A percentile compares a stretch with the other conserved stretches of the same genome.
phyloP scores from a whole-genome alignment of 2,113 vertebrate species.

The Onychostoma macrolepis region DNA sequence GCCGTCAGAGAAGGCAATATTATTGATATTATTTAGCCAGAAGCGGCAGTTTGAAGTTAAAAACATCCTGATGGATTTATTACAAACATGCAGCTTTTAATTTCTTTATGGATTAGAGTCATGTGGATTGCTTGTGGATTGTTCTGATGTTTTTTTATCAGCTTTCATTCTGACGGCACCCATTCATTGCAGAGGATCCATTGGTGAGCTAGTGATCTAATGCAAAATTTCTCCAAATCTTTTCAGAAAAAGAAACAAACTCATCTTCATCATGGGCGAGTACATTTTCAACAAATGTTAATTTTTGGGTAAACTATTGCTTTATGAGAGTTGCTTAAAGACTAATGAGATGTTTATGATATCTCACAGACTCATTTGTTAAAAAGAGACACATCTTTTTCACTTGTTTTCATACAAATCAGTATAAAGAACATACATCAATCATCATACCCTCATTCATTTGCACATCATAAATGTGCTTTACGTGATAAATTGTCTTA shows the following conservation, averaged over 20 bases:
- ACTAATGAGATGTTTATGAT: neutral
- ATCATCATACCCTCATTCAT: neutral
- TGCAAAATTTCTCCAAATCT: neutral
- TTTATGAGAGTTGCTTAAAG: neutral
- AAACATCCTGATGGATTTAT: neutral
- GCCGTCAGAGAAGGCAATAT: neutral
- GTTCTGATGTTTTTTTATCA: neutral
- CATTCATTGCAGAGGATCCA: neutral
- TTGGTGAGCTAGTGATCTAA: neutral
- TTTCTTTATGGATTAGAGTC: no score
- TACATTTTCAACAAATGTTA: no score
- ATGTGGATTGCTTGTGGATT: neutral
- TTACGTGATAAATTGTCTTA: neutral
- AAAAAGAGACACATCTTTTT: neutral
- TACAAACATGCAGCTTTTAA: neutral
- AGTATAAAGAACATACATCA: neutral
- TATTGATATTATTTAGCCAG: no score
- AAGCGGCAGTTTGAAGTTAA: neutral
- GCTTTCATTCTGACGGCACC: neutral
- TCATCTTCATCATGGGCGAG: neutral
- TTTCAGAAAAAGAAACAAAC: neutral
- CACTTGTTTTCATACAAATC: neutral
- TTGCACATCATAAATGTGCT: neutral
- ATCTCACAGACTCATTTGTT: neutral
- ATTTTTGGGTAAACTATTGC: neutral